phyloP scores from a whole-genome alignment of 2,113 vertebrate genomes.

The Thunnus maccoyii region DNA sequence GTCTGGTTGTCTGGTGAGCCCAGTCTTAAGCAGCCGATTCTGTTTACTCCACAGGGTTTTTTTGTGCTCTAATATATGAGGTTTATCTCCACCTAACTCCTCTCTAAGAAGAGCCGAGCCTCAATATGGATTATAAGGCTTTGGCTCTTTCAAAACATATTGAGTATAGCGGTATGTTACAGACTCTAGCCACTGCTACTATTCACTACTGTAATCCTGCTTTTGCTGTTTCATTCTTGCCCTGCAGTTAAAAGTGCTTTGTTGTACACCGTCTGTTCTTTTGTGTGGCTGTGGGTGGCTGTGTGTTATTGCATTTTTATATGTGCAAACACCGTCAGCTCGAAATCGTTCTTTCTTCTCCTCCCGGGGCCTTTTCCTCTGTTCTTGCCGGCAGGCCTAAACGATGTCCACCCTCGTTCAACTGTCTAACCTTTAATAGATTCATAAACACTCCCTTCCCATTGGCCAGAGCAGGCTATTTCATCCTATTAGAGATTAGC shows the following conservation, averaged over 20 bases:
- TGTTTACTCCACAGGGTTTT: conserved; percentile 60
- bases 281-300: conserved; percentile 4
- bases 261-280: conserved; percentile 27
- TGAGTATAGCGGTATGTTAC: conserved; percentile 58
- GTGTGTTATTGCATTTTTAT: conserved; percentile 37
- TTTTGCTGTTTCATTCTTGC: conserved; percentile 58
- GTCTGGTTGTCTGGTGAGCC: conserved; percentile 68
- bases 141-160: conserved; percentile 69
- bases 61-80: conserved; percentile 63
- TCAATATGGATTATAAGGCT: conserved; percentile 71
- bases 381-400: conserved; percentile 26
- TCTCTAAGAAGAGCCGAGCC: conserved; percentile 61
- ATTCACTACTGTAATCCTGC: conserved; percentile 62
- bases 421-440: conserved; percentile 76
- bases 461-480: conserved; percentile 71
- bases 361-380: background rate
- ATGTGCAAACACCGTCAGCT: conserved; percentile 33
- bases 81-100: conserved; percentile 70
- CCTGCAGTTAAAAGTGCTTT: conserved; percentile 70
- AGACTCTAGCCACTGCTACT: conserved; percentile 42
- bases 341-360: conserved; percentile 26
- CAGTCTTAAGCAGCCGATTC: conserved; percentile 60
- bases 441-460: conserved; percentile 68
- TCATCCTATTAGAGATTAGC: conserved; percentile 82
- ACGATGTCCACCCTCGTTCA: conserved; percentile 57